Evolutionary conservation across 2,797 vertebrate species (phyloP).

Genomic region (Chrysocyon brachyurus): DNA sequence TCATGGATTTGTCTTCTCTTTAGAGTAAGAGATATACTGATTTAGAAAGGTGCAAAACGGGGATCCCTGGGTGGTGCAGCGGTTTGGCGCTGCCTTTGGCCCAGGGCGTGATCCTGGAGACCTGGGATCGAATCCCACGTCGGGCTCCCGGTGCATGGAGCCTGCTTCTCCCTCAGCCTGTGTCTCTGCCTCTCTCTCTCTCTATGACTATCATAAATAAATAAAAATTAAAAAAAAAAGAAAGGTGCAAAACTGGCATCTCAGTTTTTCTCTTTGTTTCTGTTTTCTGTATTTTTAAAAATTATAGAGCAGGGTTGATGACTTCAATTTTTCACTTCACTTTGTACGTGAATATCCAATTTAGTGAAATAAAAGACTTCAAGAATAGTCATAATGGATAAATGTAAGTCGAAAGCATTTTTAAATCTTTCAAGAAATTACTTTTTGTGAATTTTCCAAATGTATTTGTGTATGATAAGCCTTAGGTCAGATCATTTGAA

Average conservation of each 20-base stretch:
- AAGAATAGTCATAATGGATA: constrained; percentile 43
- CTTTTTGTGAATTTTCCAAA: constrained; percentile 64
- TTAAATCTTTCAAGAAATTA: constrained; percentile 62
- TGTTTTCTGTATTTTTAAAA: constrained; percentile 58
- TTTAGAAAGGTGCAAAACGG: constrained; percentile 47
- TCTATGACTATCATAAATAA: no score
- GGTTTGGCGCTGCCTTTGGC: no score
- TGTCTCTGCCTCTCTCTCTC: no score
- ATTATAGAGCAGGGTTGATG: constrained; percentile 30
- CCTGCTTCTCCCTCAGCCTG: no score
- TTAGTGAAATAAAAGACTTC: constrained; percentile 62
- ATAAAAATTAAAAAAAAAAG: no score
- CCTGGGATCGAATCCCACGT: no score
- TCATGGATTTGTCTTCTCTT: constrained; percentile 10
- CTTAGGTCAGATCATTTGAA: constrained; percentile 63
- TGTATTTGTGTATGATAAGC: constrained; percentile 7
- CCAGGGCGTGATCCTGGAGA: no score
- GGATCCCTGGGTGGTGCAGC: no score
- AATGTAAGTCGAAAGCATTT: constrained; percentile 63
- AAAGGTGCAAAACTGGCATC: constrained; percentile 16
- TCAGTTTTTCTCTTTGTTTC: constrained; percentile 35
- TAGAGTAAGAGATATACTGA: not conserved
- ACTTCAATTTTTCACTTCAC: constrained; percentile 43
- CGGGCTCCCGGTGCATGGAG: no score
- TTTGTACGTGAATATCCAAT: constrained; percentile 16